phyloP scores from a whole-genome alignment of 2,113 vertebrate species.

The Pogonocichla stellata region DNA sequence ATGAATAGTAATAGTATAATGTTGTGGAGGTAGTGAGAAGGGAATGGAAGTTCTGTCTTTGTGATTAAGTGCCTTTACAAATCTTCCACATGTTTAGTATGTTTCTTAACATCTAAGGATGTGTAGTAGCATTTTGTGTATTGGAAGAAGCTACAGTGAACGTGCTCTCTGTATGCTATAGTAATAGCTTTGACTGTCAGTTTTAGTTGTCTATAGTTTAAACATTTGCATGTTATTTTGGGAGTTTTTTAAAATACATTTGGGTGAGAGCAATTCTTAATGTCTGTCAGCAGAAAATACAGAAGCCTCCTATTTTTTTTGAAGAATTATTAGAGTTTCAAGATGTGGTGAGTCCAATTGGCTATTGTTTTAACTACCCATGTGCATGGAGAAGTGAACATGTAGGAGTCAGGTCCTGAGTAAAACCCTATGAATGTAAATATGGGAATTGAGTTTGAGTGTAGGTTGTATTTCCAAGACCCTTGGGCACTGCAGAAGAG shows the following conservation, averaged over 20 bases:
- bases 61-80: background rate
- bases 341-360: constrained; percentile 42
- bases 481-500: background rate
- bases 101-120: background rate
- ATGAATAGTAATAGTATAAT: background rate
- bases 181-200: background rate
- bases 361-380: background rate
- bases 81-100: background rate
- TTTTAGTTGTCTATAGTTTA: background rate
- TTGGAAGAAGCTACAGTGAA: background rate
- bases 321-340: constrained; percentile 58
- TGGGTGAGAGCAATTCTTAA: background rate
- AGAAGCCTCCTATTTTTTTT: constrained; percentile 24
- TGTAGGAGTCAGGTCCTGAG: background rate
- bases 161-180: background rate
- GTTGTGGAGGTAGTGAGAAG: background rate
- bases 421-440: background rate
- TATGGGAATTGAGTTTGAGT: background rate
- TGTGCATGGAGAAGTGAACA: background rate
- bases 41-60: background rate
- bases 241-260: background rate
- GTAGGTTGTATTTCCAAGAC: background rate
- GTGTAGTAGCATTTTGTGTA: background rate
- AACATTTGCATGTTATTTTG: background rate
- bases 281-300: constrained; percentile 32